Evolutionary conservation across 2,888 invertebrate genomes (phyloP).

Genomic region (Mystacides longicornis): DNA sequence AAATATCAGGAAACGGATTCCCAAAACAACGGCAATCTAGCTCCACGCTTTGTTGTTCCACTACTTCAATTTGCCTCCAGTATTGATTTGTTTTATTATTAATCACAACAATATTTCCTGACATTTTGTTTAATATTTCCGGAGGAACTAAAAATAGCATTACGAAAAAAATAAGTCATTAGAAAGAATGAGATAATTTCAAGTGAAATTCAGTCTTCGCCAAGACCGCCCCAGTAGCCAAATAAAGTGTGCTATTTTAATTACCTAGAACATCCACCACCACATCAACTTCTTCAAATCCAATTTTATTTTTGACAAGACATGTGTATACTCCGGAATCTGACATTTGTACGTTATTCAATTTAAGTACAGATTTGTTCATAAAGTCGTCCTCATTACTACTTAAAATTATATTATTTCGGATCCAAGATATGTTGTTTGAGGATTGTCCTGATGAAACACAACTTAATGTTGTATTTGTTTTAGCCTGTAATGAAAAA

Average conservation of each 20-base stretch:
- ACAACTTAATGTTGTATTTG: constrained; percentile 40
- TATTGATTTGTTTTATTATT: constrained; percentile 27
- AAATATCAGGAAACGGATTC: constrained; percentile 50
- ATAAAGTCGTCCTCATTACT: constrained; percentile 31
- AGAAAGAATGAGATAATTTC: too few relatives aligned
- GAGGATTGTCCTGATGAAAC: constrained; percentile 50
- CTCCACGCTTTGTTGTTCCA: constrained; percentile 41
- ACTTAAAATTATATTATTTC: constrained; percentile 36
- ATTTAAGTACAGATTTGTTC: constrained; percentile 35
- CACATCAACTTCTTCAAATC: constrained; percentile 36
- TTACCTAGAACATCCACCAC: constrained; percentile 41
- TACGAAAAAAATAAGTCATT: too few relatives aligned
- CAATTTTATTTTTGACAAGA: constrained; percentile 49
- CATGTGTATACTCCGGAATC: constrained; percentile 50
- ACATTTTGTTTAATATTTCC: constrained; percentile 35
- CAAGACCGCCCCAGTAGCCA: too few relatives aligned
- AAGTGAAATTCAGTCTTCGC: too few relatives aligned
- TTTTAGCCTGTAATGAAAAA: constrained; percentile 32
- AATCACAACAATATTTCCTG: constrained; percentile 3
- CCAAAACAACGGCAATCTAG: constrained; percentile 53
- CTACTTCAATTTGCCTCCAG: constrained; percentile 32
- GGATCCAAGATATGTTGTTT: constrained; percentile 53
- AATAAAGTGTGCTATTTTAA: too few relatives aligned
- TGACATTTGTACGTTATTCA: constrained; percentile 31
- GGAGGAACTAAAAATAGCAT: constrained; percentile 39